Conservation (phyloP, 2,888 invertebrate genomes). For the Watsonalla cultraria region DNA sequence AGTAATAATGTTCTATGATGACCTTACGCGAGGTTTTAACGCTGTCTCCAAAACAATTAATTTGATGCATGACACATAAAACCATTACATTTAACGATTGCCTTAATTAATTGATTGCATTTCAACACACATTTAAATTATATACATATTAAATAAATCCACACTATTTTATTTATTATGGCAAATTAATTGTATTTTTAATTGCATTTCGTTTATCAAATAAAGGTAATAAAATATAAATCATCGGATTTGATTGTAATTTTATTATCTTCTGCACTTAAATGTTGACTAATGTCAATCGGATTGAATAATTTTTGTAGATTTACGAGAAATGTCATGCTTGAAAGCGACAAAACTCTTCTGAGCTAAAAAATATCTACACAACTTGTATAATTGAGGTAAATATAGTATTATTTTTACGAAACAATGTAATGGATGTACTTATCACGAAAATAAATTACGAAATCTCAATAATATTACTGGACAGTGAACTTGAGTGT, state of each 20-base stretch:
- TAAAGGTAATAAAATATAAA: no score
- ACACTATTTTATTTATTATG: no score
- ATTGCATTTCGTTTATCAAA: not conserved
- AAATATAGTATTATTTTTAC: not conserved
- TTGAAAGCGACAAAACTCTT: no score
- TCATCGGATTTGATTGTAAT: no score
- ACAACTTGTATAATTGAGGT: no score
- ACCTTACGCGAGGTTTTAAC: not conserved
- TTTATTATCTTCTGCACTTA: no score
- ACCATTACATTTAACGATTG: slow-evolving; percentile 1
- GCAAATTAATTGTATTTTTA: not conserved
- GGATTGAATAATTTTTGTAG: no score
- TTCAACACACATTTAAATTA: not conserved
- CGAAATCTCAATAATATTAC: slow-evolving; percentile 20
- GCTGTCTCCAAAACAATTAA: not conserved
- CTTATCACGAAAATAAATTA: not conserved
- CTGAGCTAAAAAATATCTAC: no score
- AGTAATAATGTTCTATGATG: not conserved
- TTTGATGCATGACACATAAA: not conserved
- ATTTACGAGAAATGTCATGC: no score
- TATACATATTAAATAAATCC: no score
- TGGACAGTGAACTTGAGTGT: slow-evolving; percentile 19
- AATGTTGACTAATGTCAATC: no score
- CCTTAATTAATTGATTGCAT: not conserved
- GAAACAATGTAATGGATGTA: not conserved